A percentile compares a stretch with the other conserved stretches of the same genome.
These are phyloP conservation scores for Silurus lanzhouensis DNA, from an alignment of 2,797 vertebrate genomes.

Conservation along the genomic window DNA sequence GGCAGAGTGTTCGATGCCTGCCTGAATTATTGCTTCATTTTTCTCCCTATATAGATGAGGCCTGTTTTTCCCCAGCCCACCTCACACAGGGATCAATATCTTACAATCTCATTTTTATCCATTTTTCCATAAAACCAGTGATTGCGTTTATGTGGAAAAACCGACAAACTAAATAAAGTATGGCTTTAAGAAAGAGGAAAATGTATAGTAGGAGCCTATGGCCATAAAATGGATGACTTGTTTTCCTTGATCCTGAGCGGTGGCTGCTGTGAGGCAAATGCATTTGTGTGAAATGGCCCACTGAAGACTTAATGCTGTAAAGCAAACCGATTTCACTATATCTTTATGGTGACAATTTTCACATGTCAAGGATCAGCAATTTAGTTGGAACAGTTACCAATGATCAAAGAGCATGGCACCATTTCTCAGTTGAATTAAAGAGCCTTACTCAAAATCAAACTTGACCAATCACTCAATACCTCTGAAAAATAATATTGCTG, in stretches of 20 bases:
- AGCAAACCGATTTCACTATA: constrained; percentile 55
- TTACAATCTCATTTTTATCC: constrained; percentile 93
- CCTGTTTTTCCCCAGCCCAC: constrained; percentile 71
- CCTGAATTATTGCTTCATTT: constrained; percentile 99
- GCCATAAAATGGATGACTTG: constrained; percentile 77
- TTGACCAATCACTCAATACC: constrained; percentile 34
- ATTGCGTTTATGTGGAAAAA: constrained; percentile 99
- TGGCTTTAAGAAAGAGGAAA: constrained; percentile 72
- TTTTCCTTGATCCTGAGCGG: constrained; percentile 70
- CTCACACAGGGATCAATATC: constrained; percentile 85
- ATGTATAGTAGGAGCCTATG: constrained; percentile 73
- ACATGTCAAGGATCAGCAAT: constrained; percentile 48
- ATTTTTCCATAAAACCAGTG: constrained; percentile 99
- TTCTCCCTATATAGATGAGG: constrained; percentile 95
- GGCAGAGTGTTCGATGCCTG: constrained; percentile 89
- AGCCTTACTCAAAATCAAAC: constrained; percentile 47
- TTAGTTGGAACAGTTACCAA: constrained; percentile 42
- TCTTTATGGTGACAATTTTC: constrained; percentile 51
- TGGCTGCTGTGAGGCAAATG: constrained; percentile 53
- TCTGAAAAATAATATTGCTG: constrained; percentile 8
- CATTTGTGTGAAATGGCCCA: constrained; percentile 56
- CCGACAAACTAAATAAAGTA: constrained; percentile 97
- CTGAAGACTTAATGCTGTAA: constrained; percentile 48
- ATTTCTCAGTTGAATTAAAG: constrained; percentile 53
- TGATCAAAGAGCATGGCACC: constrained; percentile 43